Percentiles rank a stretch among this genome's conserved stretches.
These are phyloP conservation scores for Athalia cordata DNA, from an alignment of 2,888 invertebrate genomes.

Conservation along the genomic window DNA sequence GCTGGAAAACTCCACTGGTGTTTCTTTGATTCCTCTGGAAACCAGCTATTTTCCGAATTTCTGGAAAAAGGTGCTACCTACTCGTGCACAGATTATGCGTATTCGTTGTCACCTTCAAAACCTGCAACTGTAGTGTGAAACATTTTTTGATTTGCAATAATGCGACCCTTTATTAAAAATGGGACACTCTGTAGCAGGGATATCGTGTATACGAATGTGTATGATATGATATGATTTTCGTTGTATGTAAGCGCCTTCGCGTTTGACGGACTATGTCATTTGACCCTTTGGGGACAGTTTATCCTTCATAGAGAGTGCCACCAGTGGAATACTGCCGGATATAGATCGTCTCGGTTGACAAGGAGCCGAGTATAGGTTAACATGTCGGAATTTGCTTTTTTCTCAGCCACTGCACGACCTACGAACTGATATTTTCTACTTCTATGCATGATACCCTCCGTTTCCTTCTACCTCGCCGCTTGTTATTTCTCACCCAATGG, in stretches of 20 bases:
- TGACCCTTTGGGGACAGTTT: conserved; percentile 26
- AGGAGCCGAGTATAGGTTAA: conserved; percentile 33
- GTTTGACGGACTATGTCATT: conserved; percentile 22
- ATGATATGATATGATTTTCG: background rate
- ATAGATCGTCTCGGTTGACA: conserved; percentile 17
- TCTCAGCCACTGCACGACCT: background rate
- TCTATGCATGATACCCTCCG: background rate
- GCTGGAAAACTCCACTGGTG: no score
- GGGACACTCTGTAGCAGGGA: no score
- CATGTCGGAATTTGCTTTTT: conserved; percentile 20
- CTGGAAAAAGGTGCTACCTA: no score
- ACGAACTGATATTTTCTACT: conserved; percentile 2
- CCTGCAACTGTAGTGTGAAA: no score
- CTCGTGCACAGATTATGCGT: no score
- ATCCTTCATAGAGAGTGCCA: background rate
- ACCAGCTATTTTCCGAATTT: no score
- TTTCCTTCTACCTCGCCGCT: background rate
- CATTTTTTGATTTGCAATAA: no score
- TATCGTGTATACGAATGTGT: background rate
- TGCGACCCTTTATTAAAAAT: no score
- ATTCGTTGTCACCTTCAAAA: no score
- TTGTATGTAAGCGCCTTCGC: background rate
- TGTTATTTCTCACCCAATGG: background rate
- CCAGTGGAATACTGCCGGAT: conserved; percentile 7
- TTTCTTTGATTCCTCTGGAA: no score